phyloP scores from a whole-genome alignment of 2,797 vertebrate genomes.

The Alcedo quadribrachys region DNA sequence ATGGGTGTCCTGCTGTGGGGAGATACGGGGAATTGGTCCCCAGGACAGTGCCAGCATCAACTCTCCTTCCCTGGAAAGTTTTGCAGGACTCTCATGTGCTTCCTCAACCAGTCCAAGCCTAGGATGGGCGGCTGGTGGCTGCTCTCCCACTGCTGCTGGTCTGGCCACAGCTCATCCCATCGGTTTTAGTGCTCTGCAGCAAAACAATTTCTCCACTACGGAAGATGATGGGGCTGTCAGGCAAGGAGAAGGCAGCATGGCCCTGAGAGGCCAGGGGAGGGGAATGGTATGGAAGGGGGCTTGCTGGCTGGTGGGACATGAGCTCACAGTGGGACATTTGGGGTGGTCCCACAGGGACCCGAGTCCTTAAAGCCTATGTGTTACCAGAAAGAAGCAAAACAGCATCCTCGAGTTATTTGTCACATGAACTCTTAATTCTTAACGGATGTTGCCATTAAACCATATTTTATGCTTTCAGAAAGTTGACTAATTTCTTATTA shows the following conservation, averaged over 20 bases:
- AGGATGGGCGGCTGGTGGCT: rapidly evolving
- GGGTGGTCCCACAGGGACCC: rapidly evolving
- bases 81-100: rapidly evolving
- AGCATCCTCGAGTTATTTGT: background rate
- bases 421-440: background rate
- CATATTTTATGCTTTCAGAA: slow-evolving; percentile 36
- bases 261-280: background rate
- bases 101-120: background rate
- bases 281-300: too few species aligned
- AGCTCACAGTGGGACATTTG: background rate
- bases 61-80: background rate
- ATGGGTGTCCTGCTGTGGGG: background rate
- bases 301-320: rapidly evolving
- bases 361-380: rapidly evolving
- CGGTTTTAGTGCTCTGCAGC: background rate
- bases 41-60: rapidly evolving
- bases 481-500: slow-evolving; percentile 64
- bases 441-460: slow-evolving; percentile 17
- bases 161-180: background rate
- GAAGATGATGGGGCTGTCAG: background rate
- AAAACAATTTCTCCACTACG: rapidly evolving
- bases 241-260: background rate
- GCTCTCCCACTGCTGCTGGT: background rate
- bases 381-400: background rate
- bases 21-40: rapidly evolving